Percentiles rank a stretch among this genome's conserved stretches.
Conservation (phyloP, 2,888 invertebrate species). For the Heterodera filipjevi region DNA sequence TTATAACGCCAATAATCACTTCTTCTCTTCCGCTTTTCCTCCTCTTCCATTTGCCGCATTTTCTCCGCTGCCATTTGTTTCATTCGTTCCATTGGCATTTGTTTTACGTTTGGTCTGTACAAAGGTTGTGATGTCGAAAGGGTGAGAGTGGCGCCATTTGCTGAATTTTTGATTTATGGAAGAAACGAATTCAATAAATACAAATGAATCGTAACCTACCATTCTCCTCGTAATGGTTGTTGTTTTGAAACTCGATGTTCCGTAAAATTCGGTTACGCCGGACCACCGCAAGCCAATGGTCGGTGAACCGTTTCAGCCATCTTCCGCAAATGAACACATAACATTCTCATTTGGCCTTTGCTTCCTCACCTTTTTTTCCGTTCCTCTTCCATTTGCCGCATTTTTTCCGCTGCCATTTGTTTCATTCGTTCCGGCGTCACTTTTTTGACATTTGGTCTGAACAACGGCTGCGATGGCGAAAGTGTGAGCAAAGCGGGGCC, state of each 20-base stretch:
- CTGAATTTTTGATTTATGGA: no score
- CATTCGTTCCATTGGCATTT: slow-evolving; percentile 13
- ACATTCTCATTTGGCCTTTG: neutral
- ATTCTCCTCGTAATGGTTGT: no score
- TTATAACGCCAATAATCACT: no score
- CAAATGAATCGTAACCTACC: no score
- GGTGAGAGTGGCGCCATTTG: neutral
- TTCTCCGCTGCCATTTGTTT: slow-evolving; percentile 17
- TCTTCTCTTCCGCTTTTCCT: no score
- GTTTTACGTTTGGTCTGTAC: slow-evolving; percentile 3
- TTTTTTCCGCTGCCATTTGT: slow-evolving; percentile 21
- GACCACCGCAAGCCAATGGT: slow-evolving; percentile 32
- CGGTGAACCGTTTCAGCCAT: slow-evolving; percentile 32
- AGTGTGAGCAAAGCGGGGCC: neutral
- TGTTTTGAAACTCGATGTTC: slow-evolving; percentile 15
- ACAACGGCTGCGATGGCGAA: slow-evolving; percentile 14
- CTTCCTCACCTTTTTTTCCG: neutral
- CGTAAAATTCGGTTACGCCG: slow-evolving; percentile 23
- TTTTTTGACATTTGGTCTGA: slow-evolving; percentile 15
- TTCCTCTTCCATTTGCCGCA: slow-evolving; percentile 10
- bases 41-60: slow-evolving; percentile 9
- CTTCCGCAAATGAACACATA: neutral
- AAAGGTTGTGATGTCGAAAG: slow-evolving; percentile 1
- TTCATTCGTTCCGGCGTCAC: slow-evolving; percentile 16
- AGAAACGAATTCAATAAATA: no score